Conservation (phyloP, 2,888 invertebrate species). For the Eurois occulta region DNA sequence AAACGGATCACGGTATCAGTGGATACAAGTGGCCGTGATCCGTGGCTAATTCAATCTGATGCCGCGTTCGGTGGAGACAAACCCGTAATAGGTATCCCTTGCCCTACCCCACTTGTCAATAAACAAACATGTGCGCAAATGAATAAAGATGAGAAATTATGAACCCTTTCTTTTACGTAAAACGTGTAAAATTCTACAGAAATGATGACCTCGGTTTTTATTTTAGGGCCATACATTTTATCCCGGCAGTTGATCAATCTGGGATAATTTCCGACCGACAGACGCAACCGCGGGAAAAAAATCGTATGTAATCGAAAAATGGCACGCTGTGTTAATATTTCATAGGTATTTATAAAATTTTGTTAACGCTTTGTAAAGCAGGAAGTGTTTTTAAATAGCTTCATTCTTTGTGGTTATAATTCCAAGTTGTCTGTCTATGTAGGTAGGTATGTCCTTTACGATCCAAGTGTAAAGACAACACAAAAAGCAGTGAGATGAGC, state of each 20-base stretch:
- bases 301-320: neutral
- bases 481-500: slow-evolving; percentile 54
- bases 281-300: neutral
- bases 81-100: too few relatives aligned
- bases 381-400: slow-evolving; percentile 30
- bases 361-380: slow-evolving; percentile 10
- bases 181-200: neutral
- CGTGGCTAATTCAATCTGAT: too few relatives aligned
- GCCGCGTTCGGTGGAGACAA: too few relatives aligned
- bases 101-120: neutral
- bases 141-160: neutral
- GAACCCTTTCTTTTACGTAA: neutral
- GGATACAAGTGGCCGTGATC: too few relatives aligned
- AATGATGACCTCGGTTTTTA: neutral
- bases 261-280: neutral
- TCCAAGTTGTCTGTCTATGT: slow-evolving; percentile 5
- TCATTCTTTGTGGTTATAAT: slow-evolving; percentile 9
- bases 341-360: neutral
- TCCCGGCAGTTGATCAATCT: neutral
- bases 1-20: too few relatives aligned
- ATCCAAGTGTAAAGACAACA: slow-evolving; percentile 13
- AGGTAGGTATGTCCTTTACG: neutral
- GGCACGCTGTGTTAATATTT: neutral
- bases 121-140: neutral
- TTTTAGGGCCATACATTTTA: neutral